Evolutionary conservation across 2,113 vertebrate genomes (phyloP), one percentile per base, ranked within the genome.

Genomic region (Struthio camelus): DNA sequence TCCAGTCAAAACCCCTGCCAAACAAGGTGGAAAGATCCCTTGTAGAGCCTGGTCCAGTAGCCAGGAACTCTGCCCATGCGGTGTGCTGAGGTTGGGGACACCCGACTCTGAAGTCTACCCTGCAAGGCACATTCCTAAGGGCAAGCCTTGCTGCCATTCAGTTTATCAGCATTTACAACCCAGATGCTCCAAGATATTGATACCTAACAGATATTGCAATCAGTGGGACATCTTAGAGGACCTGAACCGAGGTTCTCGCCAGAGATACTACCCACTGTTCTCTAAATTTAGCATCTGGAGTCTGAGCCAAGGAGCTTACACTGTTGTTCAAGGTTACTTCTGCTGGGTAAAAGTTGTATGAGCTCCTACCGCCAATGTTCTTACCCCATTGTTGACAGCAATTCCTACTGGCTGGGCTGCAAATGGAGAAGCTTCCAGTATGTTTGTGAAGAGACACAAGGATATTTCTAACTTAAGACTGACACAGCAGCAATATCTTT

Each of bases 31-130:
- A 48, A 48, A 48, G 17, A 18, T 19, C 18, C 46, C 46, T 48
- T 19, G 46, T 48, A 48, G 18, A 48, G 46, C 46, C 46, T 19
- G 46, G 18, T 48, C 46, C 46, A 48, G 46, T 17, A 48, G 46
- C 46, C 46, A 48, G 46, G 46, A 48, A 48, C 46, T 48, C 46
- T 48, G 46, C 18, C 46, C 19, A 48, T 9, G 9, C 18, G 7
- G 7, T 48, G 46, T 48, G 46, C 20, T 0, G 0, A 78, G 50
- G 40, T 75, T 40, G 0, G 1, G 6, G 24, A 91, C 56, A 80
- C 34, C 6, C 30, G 42, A 14, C 61, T 75, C 40, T 44, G 28
- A 66, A 66, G 24, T 61, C 36, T 72, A 4, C 44, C 61, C 38
- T 72, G 32, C 10, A 40, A 77, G 14, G 12, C 50, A 56, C 20